Percentiles rank a stretch among this genome's conserved stretches.
These are phyloP conservation scores for Ophraella communa DNA, from an alignment of 2,888 invertebrate species.

Conservation along the genomic window DNA sequence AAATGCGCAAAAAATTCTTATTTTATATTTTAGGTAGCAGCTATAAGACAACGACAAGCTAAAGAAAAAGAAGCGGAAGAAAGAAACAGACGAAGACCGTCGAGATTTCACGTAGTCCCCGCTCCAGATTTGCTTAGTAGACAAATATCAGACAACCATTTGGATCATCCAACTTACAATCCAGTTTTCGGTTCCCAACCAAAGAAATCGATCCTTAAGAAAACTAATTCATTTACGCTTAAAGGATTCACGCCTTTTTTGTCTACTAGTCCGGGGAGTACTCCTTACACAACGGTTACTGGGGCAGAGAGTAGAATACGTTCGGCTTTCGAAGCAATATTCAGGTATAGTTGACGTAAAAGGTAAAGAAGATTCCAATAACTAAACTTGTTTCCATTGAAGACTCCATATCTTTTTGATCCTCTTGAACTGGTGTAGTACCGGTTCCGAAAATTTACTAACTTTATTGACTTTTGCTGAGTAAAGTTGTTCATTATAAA, in stretches of 20 bases:
- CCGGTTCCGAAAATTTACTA: too few species aligned
- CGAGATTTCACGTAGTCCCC: conserved; percentile 74
- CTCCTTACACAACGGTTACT: conserved; percentile 84
- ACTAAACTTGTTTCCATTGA: not conserved
- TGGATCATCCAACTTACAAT: conserved; percentile 61
- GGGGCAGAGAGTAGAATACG: conserved; percentile 88
- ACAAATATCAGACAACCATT: conserved; percentile 54
- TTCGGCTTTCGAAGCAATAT: conserved; percentile 89
- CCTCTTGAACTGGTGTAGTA: too few species aligned
- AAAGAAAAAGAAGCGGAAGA: conserved; percentile 64
- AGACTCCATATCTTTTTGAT: too few species aligned
- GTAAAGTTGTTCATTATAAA: too few species aligned
- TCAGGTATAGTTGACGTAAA: conserved; percentile 61
- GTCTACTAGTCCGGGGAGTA: conserved; percentile 65
- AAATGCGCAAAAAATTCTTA: not conserved
- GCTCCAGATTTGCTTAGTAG: conserved; percentile 77
- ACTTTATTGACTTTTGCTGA: too few species aligned
- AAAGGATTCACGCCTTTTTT: conserved; percentile 65
- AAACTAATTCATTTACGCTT: conserved; percentile 85
- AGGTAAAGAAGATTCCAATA: too few species aligned
- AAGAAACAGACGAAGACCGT: conserved; percentile 69
- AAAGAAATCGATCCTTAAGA: conserved; percentile 90
- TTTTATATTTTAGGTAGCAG: conserved; percentile 58
- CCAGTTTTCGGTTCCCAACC: conserved; percentile 60
- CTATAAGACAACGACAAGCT: conserved; percentile 54